These are phyloP conservation scores for Astyanax mexicanus DNA, from an alignment of 2,797 vertebrate species.

Conservation along the genomic window DNA sequence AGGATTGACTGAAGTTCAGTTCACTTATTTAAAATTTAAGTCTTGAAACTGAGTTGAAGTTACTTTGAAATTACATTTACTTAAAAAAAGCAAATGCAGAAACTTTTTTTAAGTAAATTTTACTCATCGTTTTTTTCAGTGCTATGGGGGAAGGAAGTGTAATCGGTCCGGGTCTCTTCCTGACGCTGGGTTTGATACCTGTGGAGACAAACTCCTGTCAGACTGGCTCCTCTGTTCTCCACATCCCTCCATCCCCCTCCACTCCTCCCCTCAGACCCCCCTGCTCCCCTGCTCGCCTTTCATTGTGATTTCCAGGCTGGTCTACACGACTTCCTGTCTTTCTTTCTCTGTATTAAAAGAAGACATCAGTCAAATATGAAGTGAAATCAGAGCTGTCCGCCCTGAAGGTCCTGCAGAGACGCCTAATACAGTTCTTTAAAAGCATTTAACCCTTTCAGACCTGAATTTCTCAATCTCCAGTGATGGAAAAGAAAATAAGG, in stretches of 20 bases:
- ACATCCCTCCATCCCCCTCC: neutral
- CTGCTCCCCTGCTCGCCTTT: neutral
- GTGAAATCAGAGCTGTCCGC: neutral
- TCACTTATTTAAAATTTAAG: too few relatives aligned
- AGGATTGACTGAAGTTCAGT: too few relatives aligned
- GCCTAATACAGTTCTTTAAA: too few relatives aligned
- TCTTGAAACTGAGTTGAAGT: too few relatives aligned
- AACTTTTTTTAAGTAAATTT: too few relatives aligned
- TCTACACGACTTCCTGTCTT: slow-evolving; percentile 38
- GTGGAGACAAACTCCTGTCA: neutral
- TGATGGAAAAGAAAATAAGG: too few relatives aligned
- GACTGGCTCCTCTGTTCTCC: neutral
- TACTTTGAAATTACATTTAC: too few relatives aligned
- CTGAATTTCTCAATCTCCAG: too few relatives aligned
- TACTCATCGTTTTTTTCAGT: too few relatives aligned
- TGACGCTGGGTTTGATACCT: neutral
- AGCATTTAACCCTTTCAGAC: too few relatives aligned
- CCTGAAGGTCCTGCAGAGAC: neutral
- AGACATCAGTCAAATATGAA: neutral
- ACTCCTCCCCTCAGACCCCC: neutral
- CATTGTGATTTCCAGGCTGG: slow-evolving; percentile 27
- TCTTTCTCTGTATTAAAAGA: slow-evolving; percentile 36
- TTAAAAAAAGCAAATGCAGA: too few relatives aligned
- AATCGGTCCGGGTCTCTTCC: slow-evolving; percentile 7
- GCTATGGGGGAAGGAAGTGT: slow-evolving; percentile 47